Base-by-base conservation (phyloP, 2,113 vertebrate genomes). In the Heterotilapia buettikoferi region DNA sequence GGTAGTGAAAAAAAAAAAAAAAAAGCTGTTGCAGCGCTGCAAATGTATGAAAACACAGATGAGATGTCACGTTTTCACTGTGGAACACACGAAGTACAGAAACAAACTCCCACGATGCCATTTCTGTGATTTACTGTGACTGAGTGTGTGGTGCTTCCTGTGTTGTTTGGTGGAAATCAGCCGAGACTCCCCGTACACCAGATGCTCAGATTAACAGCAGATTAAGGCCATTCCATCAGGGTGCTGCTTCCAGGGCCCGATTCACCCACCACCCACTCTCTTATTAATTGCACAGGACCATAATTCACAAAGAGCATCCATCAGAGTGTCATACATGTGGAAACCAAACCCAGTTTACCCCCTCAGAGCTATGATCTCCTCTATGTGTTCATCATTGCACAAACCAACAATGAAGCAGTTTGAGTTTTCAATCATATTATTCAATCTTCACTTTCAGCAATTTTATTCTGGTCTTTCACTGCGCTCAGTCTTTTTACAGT, bases 171-270 rank as follows among this genome's bases (percentile, higher is more conserved):
- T 50, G 26, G 7, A 83, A 80, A 63, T 31, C 80, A 31, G 63
- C 19, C 6, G 5, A 31, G 26, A 50, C 40, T 80, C 71, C 73
- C 24, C 5, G 6, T 31, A 79, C 68, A 16, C 80, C 81, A 43
- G 66, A 81, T 29, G 54, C 4, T 21, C 3, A 88, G 93, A 92
- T 94, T 93, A 93, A 82, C 2, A 5, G 79, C 87, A 92, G 93
- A 95, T 95, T 95, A 92, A 92, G 91, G 88, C 61, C 85, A 88
- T 53, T 82, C 61, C 12, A 38, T 53, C 59, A 26, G 29, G 80
- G 53, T 50, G 84, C 16, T 71, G 56, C 53, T 36, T 68, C 4
- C 14, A 21, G 82, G 29, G 31, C 36, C 43, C 13, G 21, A 16
- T 31, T n/a, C 86, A 33, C 52, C 86, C 86, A 13, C 29, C 61